phyloP scores from a whole-genome alignment of 2,888 invertebrate genomes.

The Sussaba pulchella region DNA sequence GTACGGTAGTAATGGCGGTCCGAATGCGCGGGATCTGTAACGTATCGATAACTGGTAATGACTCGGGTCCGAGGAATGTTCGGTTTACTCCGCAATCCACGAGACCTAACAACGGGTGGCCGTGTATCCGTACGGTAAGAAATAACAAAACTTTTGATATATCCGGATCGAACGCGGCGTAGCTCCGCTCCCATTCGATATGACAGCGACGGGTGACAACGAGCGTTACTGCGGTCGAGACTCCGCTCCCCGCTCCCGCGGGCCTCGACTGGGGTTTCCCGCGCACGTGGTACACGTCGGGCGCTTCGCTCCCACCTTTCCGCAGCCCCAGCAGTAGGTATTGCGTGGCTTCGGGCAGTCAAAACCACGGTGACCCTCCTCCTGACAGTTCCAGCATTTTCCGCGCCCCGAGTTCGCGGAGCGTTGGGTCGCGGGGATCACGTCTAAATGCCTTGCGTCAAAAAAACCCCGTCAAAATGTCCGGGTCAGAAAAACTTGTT shows the following conservation, averaged over 20 bases:
- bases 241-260: not conserved
- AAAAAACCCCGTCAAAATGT: too few species aligned
- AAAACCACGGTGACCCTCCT: not conserved
- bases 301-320: not conserved
- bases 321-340: conserved; percentile 4
- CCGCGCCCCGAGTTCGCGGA: not conserved
- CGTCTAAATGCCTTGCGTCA: too few species aligned
- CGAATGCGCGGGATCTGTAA: not conserved
- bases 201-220: not conserved
- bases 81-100: not conserved
- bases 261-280: not conserved
- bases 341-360: conserved; percentile 1
- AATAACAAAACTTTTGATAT: not conserved
- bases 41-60: not conserved
- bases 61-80: too few species aligned
- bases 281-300: not conserved
- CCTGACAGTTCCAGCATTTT: conserved; percentile 5
- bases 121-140: not conserved
- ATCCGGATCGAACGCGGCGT: not conserved
- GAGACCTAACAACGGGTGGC: not conserved
- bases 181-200: not conserved
- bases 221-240: not conserved
- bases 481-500: too few species aligned
- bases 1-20: not conserved
- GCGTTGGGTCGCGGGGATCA: too few species aligned